A percentile compares a stretch with the other conserved stretches of the same genome.
phyloP scores from a whole-genome alignment of 2,797 vertebrate genomes.

The Ibycter americanus region DNA sequence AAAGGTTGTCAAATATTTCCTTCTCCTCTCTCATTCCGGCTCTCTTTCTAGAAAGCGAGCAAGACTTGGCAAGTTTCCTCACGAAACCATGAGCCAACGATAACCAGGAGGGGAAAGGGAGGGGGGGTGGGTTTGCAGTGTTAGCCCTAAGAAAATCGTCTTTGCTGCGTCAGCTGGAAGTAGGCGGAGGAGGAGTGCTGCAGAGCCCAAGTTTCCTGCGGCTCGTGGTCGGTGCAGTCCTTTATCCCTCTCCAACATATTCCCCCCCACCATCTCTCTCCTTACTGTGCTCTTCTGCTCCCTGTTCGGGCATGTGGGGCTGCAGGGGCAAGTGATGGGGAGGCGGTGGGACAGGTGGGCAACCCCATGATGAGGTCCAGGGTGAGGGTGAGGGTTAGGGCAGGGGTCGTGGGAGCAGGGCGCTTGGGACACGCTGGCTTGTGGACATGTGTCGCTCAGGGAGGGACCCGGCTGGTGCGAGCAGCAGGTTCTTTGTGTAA shows the following conservation, averaged over 20 bases:
- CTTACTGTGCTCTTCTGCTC: fast-evolving
- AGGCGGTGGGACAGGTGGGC: slow-evolving; percentile 1
- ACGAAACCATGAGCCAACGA: slow-evolving; percentile 54
- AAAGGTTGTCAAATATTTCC: slow-evolving; percentile 63
- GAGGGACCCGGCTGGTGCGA: neutral
- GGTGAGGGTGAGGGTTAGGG: neutral
- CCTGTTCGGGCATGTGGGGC: fast-evolving
- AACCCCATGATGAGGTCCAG: neutral
- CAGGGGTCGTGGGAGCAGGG: slow-evolving; percentile 22
- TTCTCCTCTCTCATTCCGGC: slow-evolving; percentile 24
- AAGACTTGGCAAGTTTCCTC: slow-evolving; percentile 58
- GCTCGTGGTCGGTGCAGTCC: neutral
- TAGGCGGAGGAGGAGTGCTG: slow-evolving; percentile 29
- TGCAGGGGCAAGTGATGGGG: neutral
- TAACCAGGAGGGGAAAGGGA: slow-evolving; percentile 44
- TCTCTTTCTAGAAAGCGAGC: slow-evolving; percentile 62
- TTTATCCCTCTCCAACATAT: neutral
- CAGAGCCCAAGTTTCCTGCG: slow-evolving; percentile 20
- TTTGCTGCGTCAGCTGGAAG: slow-evolving; percentile 72
- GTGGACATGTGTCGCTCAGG: neutral
- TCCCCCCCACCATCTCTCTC: neutral
- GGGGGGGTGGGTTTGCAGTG: neutral
- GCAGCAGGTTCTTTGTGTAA: neutral
- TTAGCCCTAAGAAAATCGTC: slow-evolving; percentile 59
- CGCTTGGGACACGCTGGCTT: neutral